Percentiles rank a stretch among this genome's conserved stretches.
Conservation (phyloP, 1,140 invertebrate species). For the Spodoptera litura region DNA sequence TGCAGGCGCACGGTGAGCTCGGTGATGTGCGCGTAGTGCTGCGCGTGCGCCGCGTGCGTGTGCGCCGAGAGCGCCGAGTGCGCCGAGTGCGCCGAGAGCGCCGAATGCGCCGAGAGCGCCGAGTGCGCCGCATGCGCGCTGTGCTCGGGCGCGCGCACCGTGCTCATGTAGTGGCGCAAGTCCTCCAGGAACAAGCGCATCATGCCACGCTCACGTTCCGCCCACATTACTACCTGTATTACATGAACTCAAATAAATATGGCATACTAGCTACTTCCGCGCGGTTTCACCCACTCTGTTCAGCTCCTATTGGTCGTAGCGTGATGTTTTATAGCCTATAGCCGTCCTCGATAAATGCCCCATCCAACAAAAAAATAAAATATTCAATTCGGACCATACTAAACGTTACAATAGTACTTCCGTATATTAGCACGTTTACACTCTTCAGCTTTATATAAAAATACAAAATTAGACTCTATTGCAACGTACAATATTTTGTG, state of each 20-base stretch:
- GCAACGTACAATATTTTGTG: too few species aligned
- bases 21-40: slow-evolving; percentile 93
- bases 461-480: too few species aligned
- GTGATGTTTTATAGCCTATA: too few species aligned
- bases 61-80: slow-evolving; percentile 50
- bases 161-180: slow-evolving; percentile 88
- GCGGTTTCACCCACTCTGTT: too few species aligned
- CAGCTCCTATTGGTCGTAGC: too few species aligned
- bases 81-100: slow-evolving; percentile 47
- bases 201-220: slow-evolving; percentile 95
- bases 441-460: too few species aligned
- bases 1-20: slow-evolving; percentile 96
- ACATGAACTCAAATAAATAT: background rate
- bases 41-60: slow-evolving; percentile 57
- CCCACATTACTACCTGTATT: slow-evolving; percentile 92
- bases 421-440: too few species aligned
- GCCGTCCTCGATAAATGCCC: too few species aligned
- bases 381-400: too few species aligned
- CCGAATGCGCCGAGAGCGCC: slow-evolving; percentile 48
- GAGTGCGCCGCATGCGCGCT: slow-evolving; percentile 25
- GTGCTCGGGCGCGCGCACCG: slow-evolving; percentile 45
- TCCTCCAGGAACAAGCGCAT: slow-evolving; percentile 97
- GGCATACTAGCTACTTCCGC: too few species aligned
- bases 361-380: too few species aligned
- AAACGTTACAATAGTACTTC: too few species aligned